A percentile compares a stretch with the other conserved stretches of the same genome.
phyloP scores from a whole-genome alignment of 2,797 vertebrate genomes.

The Mycteria americana region DNA sequence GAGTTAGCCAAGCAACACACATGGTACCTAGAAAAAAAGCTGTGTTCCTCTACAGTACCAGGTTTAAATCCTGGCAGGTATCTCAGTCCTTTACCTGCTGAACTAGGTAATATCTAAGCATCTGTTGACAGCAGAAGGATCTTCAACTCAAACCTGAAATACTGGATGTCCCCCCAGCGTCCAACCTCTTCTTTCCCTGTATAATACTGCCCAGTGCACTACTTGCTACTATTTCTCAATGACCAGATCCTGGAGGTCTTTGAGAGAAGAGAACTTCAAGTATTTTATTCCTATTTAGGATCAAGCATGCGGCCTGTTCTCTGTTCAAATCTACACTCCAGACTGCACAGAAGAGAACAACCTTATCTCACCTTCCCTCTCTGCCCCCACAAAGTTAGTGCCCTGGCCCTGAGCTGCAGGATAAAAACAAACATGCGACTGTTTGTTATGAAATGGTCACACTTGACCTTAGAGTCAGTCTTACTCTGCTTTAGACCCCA shows the following conservation, averaged over 20 bases:
- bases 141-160: not conserved
- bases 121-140: not conserved
- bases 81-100: not conserved
- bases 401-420: not conserved
- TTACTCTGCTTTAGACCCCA: not conserved
- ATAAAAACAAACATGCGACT: not conserved
- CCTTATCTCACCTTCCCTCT: not conserved
- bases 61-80: not conserved
- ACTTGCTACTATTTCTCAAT: not conserved
- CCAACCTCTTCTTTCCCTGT: not conserved
- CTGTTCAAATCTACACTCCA: not conserved
- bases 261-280: not conserved
- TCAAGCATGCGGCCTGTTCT: not conserved
- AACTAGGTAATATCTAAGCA: not conserved
- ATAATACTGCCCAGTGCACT: not conserved
- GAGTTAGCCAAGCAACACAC: not conserved
- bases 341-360: not conserved
- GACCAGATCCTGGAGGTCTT: not conserved
- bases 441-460: not conserved
- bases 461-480: not conserved
- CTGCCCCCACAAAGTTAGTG: not conserved
- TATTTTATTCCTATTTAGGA: not conserved
- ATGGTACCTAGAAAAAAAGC: not conserved
- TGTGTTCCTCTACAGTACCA: not conserved
- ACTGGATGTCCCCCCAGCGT: not conserved